Evolutionary conservation across 1,140 invertebrate genomes (phyloP).

Genomic region (Choristoneura fumiferana): DNA sequence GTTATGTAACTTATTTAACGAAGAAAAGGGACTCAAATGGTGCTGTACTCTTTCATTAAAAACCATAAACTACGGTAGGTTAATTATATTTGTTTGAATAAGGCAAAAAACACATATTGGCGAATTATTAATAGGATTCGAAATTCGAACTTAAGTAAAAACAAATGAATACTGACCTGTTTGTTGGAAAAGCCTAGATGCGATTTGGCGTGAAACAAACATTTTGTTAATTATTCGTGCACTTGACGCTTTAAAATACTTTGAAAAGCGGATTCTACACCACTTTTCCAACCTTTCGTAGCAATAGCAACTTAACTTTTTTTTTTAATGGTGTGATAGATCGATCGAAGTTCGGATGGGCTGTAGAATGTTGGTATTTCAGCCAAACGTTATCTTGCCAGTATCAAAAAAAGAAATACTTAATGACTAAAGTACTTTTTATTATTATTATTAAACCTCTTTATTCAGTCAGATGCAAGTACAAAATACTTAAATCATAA

Average conservation of each 20-base stretch:
- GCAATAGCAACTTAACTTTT: background rate
- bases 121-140: background rate
- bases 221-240: conserved; percentile 29
- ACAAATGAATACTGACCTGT: conserved; percentile 29
- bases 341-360: background rate
- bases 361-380: no score
- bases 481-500: no score
- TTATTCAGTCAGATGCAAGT: no score
- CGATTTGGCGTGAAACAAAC: conserved; percentile 42
- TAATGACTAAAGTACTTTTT: no score
- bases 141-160: background rate
- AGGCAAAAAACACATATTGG: no score
- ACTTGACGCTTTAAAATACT: background rate
- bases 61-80: no score
- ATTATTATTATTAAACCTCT: no score
- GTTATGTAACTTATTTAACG: conserved; percentile 1
- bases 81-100: no score
- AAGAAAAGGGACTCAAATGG: background rate
- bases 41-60: background rate
- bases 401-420: no score
- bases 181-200: conserved; percentile 49
- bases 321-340: conserved; percentile 3
- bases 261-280: conserved; percentile 1
- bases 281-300: background rate
- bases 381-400: background rate